Conservation (phyloP, 2,888 invertebrate species). For the Macaria notata region DNA sequence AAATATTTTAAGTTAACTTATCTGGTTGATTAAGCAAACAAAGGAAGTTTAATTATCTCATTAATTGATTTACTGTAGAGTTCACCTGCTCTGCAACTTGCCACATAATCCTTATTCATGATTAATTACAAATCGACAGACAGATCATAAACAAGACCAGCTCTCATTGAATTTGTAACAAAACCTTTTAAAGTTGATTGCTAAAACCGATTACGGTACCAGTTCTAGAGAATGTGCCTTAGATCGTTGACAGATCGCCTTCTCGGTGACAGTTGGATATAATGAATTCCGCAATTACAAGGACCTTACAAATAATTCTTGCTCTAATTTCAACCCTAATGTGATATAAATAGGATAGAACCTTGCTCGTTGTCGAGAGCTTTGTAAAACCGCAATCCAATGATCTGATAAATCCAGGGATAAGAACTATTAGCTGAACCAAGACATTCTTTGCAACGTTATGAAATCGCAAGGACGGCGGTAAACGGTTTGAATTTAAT, state of each 20-base stretch:
- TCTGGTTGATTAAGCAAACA: too few relatives aligned
- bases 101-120: too few relatives aligned
- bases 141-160: constrained; percentile 10
- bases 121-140: background rate
- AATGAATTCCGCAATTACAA: constrained; percentile 52
- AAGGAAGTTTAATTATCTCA: too few relatives aligned
- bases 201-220: constrained; percentile 35
- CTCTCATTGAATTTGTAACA: constrained; percentile 23
- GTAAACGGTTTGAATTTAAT: constrained; percentile 15
- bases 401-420: constrained; percentile 50
- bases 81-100: too few relatives aligned
- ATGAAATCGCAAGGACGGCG: constrained; percentile 42
- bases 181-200: constrained; percentile 26
- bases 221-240: constrained; percentile 41
- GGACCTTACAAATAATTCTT: constrained; percentile 34
- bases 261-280: constrained; percentile 44
- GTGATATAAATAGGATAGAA: constrained; percentile 1
- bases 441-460: constrained; percentile 43
- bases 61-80: too few relatives aligned
- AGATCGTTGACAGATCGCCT: constrained; percentile 47
- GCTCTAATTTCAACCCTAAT: constrained; percentile 27
- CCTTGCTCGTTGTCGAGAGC: constrained; percentile 29
- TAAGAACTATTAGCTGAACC: constrained; percentile 50
- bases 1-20: too few relatives aligned
- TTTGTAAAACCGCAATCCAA: constrained; percentile 41